Evolutionary conservation across 2,113 vertebrate species (phyloP).

Genomic region (Oceanodroma tethys): DNA sequence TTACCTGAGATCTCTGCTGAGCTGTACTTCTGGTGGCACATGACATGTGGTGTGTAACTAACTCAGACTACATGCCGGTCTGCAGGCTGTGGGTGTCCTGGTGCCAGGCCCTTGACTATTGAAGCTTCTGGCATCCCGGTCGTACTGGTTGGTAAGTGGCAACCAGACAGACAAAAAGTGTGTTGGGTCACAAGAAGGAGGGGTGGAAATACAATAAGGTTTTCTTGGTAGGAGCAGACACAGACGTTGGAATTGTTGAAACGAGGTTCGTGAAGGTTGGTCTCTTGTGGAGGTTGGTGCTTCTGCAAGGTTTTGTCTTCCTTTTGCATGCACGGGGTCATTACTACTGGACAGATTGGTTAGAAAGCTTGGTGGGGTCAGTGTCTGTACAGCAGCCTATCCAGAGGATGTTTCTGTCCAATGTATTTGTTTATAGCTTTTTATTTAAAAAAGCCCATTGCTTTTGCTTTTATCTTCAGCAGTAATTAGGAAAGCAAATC

Average conservation of each 20-base stretch:
- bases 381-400: background rate
- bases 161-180: background rate
- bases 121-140: background rate
- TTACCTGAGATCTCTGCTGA: background rate
- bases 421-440: background rate
- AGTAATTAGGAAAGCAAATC: background rate
- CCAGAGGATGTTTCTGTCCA: background rate
- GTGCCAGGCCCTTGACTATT: background rate
- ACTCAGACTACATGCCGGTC: background rate
- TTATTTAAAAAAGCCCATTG: background rate
- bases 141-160: accelerated
- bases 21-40: background rate
- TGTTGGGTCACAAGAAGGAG: background rate
- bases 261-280: accelerated
- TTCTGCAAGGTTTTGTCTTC: background rate
- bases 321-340: background rate
- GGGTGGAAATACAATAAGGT: background rate
- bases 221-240: background rate
- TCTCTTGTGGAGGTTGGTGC: background rate
- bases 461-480: background rate
- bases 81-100: background rate
- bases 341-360: background rate
- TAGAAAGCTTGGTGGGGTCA: background rate
- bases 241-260: background rate
- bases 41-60: accelerated